Evolutionary conservation across 2,113 vertebrate species (phyloP).

Genomic region (Castor canadensis): DNA sequence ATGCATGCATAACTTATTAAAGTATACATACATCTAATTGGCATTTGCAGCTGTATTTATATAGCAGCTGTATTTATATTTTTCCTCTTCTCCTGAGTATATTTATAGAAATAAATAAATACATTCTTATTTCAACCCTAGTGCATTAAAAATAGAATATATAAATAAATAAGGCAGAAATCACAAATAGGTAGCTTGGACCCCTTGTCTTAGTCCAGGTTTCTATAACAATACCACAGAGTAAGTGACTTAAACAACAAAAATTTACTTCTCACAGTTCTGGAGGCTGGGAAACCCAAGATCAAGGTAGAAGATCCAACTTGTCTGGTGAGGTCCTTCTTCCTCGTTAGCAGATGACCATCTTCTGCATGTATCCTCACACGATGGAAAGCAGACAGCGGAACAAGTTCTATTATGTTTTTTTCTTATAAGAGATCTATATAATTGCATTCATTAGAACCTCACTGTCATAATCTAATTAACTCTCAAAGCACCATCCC

Average conservation of each 20-base stretch:
- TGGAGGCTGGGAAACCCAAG: accelerated
- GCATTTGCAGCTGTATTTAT: background rate
- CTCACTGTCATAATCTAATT: background rate
- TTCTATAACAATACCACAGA: background rate
- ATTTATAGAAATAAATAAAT: background rate
- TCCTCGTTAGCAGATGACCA: background rate
- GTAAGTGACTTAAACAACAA: background rate
- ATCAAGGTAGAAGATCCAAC: background rate
- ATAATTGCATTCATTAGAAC: background rate
- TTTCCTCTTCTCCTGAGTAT: background rate
- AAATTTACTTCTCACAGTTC: background rate
- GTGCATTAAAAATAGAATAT: background rate
- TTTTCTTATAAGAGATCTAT: background rate
- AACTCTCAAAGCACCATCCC: background rate
- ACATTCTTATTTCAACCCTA: background rate
- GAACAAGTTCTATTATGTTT: background rate
- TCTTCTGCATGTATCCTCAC: background rate
- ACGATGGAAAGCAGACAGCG: background rate
- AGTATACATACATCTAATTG: background rate
- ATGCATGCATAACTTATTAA: background rate
- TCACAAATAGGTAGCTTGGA: background rate
- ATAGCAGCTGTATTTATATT: background rate
- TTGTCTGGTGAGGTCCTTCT: background rate
- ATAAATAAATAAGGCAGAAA: background rate
- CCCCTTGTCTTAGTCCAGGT: background rate